Evolutionary conservation across 2,797 vertebrate genomes (phyloP).

Genomic region (Antrozous pallidus): DNA sequence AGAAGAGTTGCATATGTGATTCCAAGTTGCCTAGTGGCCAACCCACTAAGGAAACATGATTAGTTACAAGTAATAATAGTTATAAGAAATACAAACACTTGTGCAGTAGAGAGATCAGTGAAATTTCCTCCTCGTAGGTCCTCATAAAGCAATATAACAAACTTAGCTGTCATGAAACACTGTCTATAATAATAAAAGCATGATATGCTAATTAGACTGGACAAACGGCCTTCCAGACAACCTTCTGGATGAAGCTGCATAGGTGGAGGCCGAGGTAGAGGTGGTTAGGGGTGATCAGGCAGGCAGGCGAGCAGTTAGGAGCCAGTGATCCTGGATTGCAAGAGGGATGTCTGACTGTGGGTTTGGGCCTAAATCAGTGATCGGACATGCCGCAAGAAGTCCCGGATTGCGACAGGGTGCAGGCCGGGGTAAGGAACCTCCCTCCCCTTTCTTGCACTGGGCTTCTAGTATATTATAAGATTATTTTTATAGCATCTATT

Average conservation of each 20-base stretch:
- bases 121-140: not conserved
- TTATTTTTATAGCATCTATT: not conserved
- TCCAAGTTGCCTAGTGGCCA: not conserved
- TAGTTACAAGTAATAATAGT: not conserved
- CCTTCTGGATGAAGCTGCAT: rapidly evolving
- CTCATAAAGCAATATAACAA: not conserved
- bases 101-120: not conserved
- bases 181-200: not conserved
- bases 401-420: too few species aligned
- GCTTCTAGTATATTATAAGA: not conserved
- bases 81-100: not conserved
- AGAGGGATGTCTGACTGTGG: too few species aligned
- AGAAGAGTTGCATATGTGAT: not conserved
- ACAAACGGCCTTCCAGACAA: too few species aligned
- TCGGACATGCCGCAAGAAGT: too few species aligned
- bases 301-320: too few species aligned
- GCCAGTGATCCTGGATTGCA: rapidly evolving
- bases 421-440: too few species aligned
- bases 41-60: not conserved
- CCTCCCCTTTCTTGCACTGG: too few species aligned
- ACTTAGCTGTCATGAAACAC: not conserved
- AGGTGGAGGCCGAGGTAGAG: rapidly evolving
- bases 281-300: too few species aligned
- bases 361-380: too few species aligned
- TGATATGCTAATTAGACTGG: too few species aligned